These are phyloP conservation scores for Sinocyclocheilus maitianheensis DNA, from an alignment of 2,113 vertebrate genomes.

Conservation along the genomic window DNA sequence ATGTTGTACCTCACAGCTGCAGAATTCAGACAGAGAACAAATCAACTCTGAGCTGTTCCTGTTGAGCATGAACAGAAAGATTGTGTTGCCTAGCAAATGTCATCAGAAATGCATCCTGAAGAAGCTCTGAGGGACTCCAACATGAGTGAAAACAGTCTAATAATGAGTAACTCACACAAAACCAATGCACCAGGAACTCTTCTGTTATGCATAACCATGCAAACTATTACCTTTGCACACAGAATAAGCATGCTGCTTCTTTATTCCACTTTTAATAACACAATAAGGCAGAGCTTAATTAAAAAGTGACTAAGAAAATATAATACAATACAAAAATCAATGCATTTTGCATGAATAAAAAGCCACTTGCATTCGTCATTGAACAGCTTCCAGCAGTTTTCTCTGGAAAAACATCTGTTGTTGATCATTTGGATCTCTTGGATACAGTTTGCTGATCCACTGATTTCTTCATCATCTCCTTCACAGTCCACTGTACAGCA, in stretches of 20 bases:
- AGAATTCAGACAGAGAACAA: too few species aligned
- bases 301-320: too few species aligned
- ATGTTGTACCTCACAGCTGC: too few species aligned
- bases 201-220: too few species aligned
- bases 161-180: conserved; percentile 4
- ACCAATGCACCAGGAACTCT: neutral
- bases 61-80: conserved; percentile 17
- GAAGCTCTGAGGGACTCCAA: neutral
- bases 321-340: too few species aligned
- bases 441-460: conserved; percentile 33
- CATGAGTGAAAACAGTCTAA: neutral
- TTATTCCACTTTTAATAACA: too few species aligned
- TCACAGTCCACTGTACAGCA: neutral
- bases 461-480: neutral
- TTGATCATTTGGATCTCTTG: conserved; percentile 5
- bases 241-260: too few species aligned
- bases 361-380: conserved; percentile 19
- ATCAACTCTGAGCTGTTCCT: too few species aligned
- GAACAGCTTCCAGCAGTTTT: neutral
- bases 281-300: too few species aligned
- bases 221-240: too few species aligned
- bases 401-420: neutral
- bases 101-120: conserved; percentile 22
- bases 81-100: conserved; percentile 57
- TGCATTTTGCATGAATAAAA: too few species aligned